phyloP scores from a whole-genome alignment of 2,113 vertebrate genomes.

The Rhinolophus sinicus region DNA sequence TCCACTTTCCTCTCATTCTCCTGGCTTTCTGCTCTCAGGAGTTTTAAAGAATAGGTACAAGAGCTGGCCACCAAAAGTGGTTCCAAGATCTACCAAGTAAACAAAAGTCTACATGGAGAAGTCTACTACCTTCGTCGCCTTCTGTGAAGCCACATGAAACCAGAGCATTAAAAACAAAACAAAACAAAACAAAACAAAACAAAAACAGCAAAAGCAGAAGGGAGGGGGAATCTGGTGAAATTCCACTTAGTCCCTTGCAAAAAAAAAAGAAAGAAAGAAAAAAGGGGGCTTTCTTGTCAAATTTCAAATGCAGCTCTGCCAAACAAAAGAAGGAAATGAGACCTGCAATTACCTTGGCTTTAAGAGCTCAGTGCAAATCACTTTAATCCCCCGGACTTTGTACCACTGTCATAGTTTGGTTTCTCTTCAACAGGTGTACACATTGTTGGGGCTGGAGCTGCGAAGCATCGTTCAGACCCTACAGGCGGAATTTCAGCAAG shows the following conservation, averaged over 20 bases:
- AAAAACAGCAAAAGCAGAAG: not conserved
- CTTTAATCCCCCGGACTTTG: conserved; percentile 74
- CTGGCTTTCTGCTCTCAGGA: not conserved
- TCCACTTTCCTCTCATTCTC: not conserved
- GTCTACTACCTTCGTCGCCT: not conserved
- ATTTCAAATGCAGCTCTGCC: conserved; percentile 55
- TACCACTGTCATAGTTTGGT: conserved; percentile 64
- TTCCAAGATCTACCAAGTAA: not conserved
- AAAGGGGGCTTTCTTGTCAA: not conserved
- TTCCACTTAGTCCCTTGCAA: not conserved
- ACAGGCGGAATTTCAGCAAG: not conserved
- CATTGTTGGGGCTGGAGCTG: conserved; percentile 58
- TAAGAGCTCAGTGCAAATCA: conserved; percentile 72
- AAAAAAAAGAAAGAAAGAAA: not conserved
- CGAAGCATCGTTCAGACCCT: not conserved
- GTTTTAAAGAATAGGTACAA: not conserved
- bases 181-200: not conserved
- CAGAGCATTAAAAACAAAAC: not conserved
- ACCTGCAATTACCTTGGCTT: conserved; percentile 73
- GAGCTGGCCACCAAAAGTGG: not conserved
- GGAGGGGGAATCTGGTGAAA: not conserved
- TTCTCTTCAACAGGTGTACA: conserved; percentile 75
- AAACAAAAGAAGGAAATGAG: conserved; percentile 65
- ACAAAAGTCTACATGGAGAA: too few relatives aligned
- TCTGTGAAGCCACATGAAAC: not conserved